Evolutionary conservation across 35 echinoderm and acorn worm genomes (phyloP).

Genomic region (Hemicentrotus pulcherrimus): DNA sequence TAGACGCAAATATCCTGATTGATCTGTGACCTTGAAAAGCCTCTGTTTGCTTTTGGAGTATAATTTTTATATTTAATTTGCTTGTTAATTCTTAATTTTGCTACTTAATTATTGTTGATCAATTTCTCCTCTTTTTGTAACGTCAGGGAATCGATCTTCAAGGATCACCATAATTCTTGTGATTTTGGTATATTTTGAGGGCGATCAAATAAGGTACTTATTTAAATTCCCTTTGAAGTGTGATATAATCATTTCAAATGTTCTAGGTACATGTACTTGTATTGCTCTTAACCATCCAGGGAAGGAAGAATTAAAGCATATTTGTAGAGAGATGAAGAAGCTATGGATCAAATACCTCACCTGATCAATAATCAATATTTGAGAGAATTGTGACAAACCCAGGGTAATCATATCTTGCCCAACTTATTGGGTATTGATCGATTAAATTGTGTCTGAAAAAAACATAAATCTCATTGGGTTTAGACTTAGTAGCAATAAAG

Average conservation of each 20-base stretch:
- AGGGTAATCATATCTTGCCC: not conserved
- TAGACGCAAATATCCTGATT: not conserved
- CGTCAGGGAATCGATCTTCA: not conserved
- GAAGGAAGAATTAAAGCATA: not conserved
- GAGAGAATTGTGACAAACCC: not conserved
- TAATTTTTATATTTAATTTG: not conserved
- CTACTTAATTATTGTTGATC: not conserved
- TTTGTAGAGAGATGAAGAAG: not conserved
- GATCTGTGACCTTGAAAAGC: not conserved
- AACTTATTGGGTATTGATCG: not conserved
- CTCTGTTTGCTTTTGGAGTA: not conserved
- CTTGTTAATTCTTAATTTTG: not conserved
- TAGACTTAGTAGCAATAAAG: not conserved
- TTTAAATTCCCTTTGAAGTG: not conserved
- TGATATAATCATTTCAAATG: not conserved
- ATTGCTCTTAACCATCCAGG: not conserved
- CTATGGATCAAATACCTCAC: not conserved
- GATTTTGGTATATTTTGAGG: not conserved
- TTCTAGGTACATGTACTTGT: not conserved
- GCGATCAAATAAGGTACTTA: not conserved
- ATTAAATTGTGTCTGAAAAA: not conserved
- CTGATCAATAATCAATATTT: not conserved
- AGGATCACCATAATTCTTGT: not conserved
- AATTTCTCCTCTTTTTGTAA: not conserved
- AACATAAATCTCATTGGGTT: not conserved